A percentile compares a stretch with the other conserved stretches of the same genome.
These are phyloP conservation scores for Euthynnus affinis DNA, from an alignment of 2,797 vertebrate genomes.

Conservation along the genomic window DNA sequence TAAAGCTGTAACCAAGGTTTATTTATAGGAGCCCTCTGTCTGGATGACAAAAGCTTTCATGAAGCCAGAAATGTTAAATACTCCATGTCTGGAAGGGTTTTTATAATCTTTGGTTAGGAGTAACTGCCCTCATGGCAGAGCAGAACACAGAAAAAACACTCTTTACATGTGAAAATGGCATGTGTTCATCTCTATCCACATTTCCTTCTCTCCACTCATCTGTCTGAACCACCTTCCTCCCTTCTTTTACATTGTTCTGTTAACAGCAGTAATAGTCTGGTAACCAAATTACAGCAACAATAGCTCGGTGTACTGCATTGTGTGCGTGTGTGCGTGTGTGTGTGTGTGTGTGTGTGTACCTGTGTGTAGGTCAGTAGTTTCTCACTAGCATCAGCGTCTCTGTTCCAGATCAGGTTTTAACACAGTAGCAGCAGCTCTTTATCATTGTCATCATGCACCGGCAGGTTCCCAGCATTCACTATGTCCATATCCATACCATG, in stretches of 20 bases:
- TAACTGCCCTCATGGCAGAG: too few species aligned
- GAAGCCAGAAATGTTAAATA: background rate
- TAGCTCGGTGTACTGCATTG: slow-evolving; percentile 48
- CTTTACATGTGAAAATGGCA: too few species aligned
- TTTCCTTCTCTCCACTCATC: slow-evolving; percentile 93
- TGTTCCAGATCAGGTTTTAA: slow-evolving; percentile 97
- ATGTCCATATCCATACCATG: slow-evolving; percentile 99
- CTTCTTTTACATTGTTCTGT: slow-evolving; percentile 90
- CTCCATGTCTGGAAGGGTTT: too few species aligned
- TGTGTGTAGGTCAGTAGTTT: slow-evolving; percentile 94
- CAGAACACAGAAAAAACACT: too few species aligned
- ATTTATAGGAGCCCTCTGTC: too few species aligned
- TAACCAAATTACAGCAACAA: background rate
- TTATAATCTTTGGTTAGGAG: too few species aligned
- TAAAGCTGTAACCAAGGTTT: too few species aligned
- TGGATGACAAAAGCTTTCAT: background rate
- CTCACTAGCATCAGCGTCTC: slow-evolving; percentile 93
- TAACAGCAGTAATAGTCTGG: background rate
- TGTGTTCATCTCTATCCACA: slow-evolving; percentile 85
- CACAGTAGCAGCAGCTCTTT: slow-evolving; percentile 93
- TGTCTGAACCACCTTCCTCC: slow-evolving; percentile 90
- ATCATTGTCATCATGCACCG: slow-evolving; percentile 95
- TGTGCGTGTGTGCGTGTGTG: background rate
- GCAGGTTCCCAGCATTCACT: slow-evolving; percentile 96
- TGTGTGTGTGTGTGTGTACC: slow-evolving; percentile 77